Evolutionary conservation across 1,140 invertebrate genomes (phyloP).

Genomic region (Cydia pomonella): DNA sequence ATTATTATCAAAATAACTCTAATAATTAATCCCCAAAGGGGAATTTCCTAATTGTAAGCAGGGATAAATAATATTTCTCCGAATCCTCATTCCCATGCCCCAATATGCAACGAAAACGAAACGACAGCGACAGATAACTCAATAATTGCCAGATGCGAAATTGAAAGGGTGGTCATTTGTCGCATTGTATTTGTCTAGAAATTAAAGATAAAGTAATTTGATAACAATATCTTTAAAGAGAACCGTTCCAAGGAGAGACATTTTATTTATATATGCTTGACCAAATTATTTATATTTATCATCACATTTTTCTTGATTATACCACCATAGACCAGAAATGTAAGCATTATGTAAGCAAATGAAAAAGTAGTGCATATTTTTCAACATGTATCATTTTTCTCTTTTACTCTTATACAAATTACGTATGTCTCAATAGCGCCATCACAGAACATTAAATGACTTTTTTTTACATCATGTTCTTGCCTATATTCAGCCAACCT

Average conservation of each 20-base stretch:
- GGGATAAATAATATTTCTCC: conserved; percentile 21
- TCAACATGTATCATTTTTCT: neutral
- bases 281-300: conserved; percentile 23
- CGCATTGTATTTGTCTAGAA: neutral
- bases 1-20: conserved; percentile 7
- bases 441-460: no score
- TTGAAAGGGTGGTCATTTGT: neutral
- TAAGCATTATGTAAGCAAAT: neutral
- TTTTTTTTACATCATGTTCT: neutral
- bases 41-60: neutral
- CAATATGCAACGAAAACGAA: conserved; percentile 41
- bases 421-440: no score
- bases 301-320: neutral
- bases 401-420: neutral
- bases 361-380: neutral
- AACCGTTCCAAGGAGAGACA: neutral
- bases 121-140: conserved; percentile 53
- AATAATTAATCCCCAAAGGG: conserved; percentile 12
- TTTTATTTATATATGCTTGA: neutral
- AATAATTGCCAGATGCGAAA: conserved; percentile 45
- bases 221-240: neutral
- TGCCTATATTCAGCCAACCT: neutral
- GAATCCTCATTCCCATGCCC: conserved; percentile 26
- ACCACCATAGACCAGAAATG: neutral
- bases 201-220: neutral